Conservation (phyloP, 1,140 invertebrate genomes). For the Nephila pilipes region DNA sequence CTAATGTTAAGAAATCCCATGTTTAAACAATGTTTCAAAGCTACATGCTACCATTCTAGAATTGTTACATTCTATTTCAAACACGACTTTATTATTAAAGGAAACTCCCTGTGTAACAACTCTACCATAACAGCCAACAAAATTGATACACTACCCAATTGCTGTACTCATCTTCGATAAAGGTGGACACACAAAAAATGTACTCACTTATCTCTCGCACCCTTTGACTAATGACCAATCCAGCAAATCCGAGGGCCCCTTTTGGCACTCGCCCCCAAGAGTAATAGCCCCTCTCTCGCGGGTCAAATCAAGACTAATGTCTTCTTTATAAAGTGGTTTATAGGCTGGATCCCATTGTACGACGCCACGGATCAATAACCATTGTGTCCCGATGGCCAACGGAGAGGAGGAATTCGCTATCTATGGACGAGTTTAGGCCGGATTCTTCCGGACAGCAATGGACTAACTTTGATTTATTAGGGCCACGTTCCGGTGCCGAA, state of each 20-base stretch:
- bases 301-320: slow-evolving; percentile 76
- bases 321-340: slow-evolving; percentile 75
- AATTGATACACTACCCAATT: neutral
- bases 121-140: too few species aligned
- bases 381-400: slow-evolving; percentile 45
- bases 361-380: slow-evolving; percentile 64
- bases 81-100: too few species aligned
- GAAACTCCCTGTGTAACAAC: too few species aligned
- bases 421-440: slow-evolving; percentile 65
- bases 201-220: slow-evolving; percentile 3
- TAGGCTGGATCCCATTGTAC: slow-evolving; percentile 61
- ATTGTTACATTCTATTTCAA: too few species aligned
- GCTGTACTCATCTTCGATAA: neutral
- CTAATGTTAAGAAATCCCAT: too few species aligned
- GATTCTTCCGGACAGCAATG: slow-evolving; percentile 72
- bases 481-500: slow-evolving; percentile 27
- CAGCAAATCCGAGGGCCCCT: slow-evolving; percentile 30
- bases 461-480: slow-evolving; percentile 74
- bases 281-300: slow-evolving; percentile 68
- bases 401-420: slow-evolving; percentile 41
- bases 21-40: too few species aligned
- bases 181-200: neutral
- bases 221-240: slow-evolving; percentile 59
- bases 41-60: too few species aligned
- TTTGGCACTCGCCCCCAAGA: slow-evolving; percentile 22